Evolutionary conservation across 30 jellyfish, hydroid and myxozoan species (phyloP), one percentile per base, ranked within the genome.

Genomic region (Rhopilema esculentum): DNA sequence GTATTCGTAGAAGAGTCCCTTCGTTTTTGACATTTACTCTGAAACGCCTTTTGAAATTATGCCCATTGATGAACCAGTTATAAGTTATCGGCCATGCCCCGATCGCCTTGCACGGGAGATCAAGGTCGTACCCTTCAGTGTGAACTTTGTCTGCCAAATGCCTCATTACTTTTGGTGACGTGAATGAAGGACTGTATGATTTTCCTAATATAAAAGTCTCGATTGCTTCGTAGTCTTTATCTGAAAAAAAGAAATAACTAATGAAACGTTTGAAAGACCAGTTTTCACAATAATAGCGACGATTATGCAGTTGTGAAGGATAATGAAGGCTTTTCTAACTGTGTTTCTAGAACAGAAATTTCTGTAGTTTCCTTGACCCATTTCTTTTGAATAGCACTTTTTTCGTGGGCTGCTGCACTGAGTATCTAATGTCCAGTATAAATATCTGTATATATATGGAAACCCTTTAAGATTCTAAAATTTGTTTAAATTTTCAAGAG

Each of bases 41-140:
- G 87, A 72, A 79, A 48, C 68, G 84, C 25, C 89, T 26, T 63
- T 63, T 77, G 66, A 93, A 64, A 12, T 23, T 16, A 40, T 69
- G 68, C 28, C 97, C 98, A 69, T 88, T 88, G 48, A 70, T 63
- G 32, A 18, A 32, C 98, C 98, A 93, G 50, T 79, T 51, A 76
- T 93, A 93, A 17, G 52, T 15, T 16, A 93, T 74, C 4, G 97
- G 97, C 69, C 52, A 86, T 53, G 79, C 83, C n/a, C 98, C 98
- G 25, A 75, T 28, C 7, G 98, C 89, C 69, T 82, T 93, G 82
- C 98, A 87, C 18, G 96, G 96, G 30, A 87, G 40, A 24, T 67
- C 90, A 8, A 87, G 51, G 49, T 77, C 90, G 72, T 79, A 19
- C n/a, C 96, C 96, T 51, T 87, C 96, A 2, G 90, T 24, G 53